These are phyloP conservation scores for Atractosteus spatula DNA, from an alignment of 2,113 vertebrate genomes.

Conservation along the genomic window DNA sequence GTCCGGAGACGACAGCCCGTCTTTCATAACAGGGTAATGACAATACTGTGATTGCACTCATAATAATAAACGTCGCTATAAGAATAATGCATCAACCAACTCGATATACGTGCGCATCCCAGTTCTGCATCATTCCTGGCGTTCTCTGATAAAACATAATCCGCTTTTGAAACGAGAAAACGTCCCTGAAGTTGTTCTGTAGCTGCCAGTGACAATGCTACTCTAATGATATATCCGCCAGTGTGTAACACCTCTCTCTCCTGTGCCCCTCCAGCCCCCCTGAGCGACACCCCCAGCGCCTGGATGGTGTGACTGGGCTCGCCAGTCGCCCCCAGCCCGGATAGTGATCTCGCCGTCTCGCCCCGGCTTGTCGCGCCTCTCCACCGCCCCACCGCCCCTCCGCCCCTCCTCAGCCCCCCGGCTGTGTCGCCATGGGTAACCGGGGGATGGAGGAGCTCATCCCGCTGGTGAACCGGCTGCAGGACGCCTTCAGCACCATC, in stretches of 20 bases:
- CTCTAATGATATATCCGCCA: too few species aligned
- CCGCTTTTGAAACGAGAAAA: too few species aligned
- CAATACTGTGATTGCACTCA: not conserved
- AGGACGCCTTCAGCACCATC: conserved; percentile 77
- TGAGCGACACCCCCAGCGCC: conserved; percentile 31
- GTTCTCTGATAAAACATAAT: too few species aligned
- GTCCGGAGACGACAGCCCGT: conserved; percentile 6
- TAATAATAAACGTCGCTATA: too few species aligned
- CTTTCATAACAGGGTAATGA: conserved; percentile 14
- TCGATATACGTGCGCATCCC: not conserved
- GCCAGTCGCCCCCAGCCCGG: not conserved
- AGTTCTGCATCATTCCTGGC: too few species aligned
- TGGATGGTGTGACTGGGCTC: conserved; percentile 9
- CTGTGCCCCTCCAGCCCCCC: conserved; percentile 19
- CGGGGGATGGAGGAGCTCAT: conserved; percentile 91
- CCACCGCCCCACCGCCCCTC: conserved; percentile 36
- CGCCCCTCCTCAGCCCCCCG: conserved; percentile 27
- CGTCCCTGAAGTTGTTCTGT: too few species aligned
- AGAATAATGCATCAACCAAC: not conserved
- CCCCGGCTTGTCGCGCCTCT: conserved; percentile 12
- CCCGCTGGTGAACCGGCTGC: conserved; percentile 85
- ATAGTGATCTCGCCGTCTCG: conserved; percentile 6
- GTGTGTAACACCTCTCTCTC: not conserved
- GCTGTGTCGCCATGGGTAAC: conserved; percentile 64
- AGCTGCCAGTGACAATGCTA: too few species aligned